Base-by-base conservation (phyloP, 1,140 invertebrate species). In the Spodoptera litura region DNA sequence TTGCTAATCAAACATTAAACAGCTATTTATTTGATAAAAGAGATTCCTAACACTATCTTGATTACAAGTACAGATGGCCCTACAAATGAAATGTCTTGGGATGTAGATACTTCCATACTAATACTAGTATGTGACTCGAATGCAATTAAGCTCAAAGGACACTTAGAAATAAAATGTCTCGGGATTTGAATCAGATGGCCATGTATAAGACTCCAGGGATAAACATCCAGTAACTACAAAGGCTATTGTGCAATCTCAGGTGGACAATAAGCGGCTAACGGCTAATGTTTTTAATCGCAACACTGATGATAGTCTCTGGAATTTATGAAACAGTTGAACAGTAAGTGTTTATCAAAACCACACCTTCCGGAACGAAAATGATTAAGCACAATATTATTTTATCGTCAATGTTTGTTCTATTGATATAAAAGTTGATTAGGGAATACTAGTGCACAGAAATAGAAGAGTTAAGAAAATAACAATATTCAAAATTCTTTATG, bases 221-320 rank as follows among this genome's bases (percentile, higher is more conserved):
- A 78, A 78, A 71, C 76, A 71, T 61, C 4, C 66, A 70, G 66
- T 55, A 78, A 31, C 31, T 4, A 31, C 76, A 78, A 78, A 78
- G 76, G 38, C 64, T 71, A 78, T 78, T 78, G 64, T 71, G 64
- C 52, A 56, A 70, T 51, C 56, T 66, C 51, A 61, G 56, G 35
- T 44, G 27, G 70, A 66, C 51, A 77, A 77, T 77, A 51, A 74
- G 35, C 4, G 31, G 9, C 10, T 38, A 35, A 20, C 52, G 31
- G 10, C 53, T 44, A 27, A 35, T 51, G 73, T 59, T 59, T 27
- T 51, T 38, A 49, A 53, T 35, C 44, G 27, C 35, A 35, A 38
- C 27, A 15, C 10, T 56, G 12, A 52, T 55, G 31, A 56, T 13
- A 12, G n/a, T 27, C 3, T 27, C 15, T 52, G 6, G 66, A 70